Conservation (phyloP, 1,140 invertebrate genomes). For the Plectrocnemia conspersa region DNA sequence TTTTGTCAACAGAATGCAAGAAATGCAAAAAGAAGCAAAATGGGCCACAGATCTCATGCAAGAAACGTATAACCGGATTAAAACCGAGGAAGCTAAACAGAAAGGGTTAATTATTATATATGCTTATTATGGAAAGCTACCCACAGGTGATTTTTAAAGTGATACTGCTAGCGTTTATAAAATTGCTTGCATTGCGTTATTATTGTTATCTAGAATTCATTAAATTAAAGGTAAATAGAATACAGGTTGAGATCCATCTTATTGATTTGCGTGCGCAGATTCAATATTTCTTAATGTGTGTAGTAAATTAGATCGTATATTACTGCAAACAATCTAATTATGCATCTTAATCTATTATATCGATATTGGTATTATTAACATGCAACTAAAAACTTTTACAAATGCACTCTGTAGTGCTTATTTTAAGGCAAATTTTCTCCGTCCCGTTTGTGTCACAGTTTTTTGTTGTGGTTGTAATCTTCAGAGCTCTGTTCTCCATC, state of each 20-base stretch:
- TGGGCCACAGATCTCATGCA: constrained; percentile 85
- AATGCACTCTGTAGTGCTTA: too few species aligned
- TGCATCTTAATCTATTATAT: too few species aligned
- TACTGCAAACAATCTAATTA: too few species aligned
- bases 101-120: constrained; percentile 81
- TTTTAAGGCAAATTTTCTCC: too few species aligned
- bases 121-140: constrained; percentile 76
- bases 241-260: not conserved
- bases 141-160: constrained; percentile 37
- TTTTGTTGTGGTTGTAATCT: too few species aligned
- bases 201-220: not conserved
- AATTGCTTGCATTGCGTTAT: not conserved
- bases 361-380: too few species aligned
- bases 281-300: too few species aligned
- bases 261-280: too few species aligned
- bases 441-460: too few species aligned
- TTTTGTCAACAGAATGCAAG: constrained; percentile 58
- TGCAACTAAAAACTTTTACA: too few species aligned
- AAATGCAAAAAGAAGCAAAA: constrained; percentile 77
- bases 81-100: constrained; percentile 69
- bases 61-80: constrained; percentile 71
- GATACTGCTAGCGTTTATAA: not conserved
- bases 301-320: too few species aligned
- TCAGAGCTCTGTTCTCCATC: too few species aligned
- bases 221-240: not conserved